Base-by-base conservation (phyloP, 2,888 invertebrate species). In the Tipula lateralis region DNA sequence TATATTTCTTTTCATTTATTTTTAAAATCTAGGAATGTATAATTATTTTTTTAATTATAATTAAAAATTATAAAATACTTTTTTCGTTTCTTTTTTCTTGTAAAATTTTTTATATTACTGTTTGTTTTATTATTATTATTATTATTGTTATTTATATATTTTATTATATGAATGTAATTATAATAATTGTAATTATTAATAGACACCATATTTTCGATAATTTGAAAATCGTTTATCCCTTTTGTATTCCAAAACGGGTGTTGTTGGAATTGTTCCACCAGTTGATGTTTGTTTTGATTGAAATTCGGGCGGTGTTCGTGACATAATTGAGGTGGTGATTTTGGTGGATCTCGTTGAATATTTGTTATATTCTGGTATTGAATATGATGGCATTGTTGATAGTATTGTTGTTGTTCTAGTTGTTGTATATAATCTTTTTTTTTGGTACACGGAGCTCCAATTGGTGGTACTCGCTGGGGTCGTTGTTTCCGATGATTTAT, bases 401-500 rank as follows among this genome's bases (percentile, higher is more conserved):
- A 82, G 30, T 82, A 30, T 82, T 82, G 82, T 82, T 80, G 80
- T 24, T 82, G 82, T n/a, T 82, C 32, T 82, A n/a, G 29, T 16
- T 82, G 30, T 82, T 82, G 82, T 16, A 30, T 5, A 30, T 4
- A n/a, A n/a, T 16, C 29, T 82, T 82, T 82, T 82, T 9, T 66
- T 66, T 66, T 66, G 66, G 12, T 66, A 66, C 66, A 66, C 9
- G 7, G 66, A 66, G 2, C 9, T 82, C 29, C 29, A 30, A 30
- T 82, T 29, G 30, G n/a, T n/a, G n/a, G 16, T 82, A 82, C n/a
- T 19, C 84, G 84, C 19, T 85, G 85, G 5, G 85, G 85, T 84
- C 84, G 80, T 84, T 84, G 84, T 80, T 85, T 85, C 83, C 85
- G 85, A 85, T 85, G 85, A 29, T 84, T 44, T 84, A 85, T 85